phyloP scores from a whole-genome alignment of 92 coral and sea anemone genomes.

The Micromussa lordhowensis region DNA sequence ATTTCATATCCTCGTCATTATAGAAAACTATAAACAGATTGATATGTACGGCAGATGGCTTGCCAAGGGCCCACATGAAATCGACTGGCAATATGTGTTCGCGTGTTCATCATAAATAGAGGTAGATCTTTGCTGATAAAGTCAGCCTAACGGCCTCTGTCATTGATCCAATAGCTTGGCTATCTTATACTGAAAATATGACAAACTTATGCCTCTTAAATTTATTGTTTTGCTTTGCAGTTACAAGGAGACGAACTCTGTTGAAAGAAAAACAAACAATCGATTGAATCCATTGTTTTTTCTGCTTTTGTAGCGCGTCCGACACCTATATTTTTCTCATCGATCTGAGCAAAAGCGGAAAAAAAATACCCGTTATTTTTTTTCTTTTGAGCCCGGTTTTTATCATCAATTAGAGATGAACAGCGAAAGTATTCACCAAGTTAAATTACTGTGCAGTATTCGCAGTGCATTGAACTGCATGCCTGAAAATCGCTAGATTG shows the following conservation, averaged over 20 bases:
- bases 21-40: background rate
- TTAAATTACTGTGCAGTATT: background rate
- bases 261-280: background rate
- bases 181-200: background rate
- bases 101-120: background rate
- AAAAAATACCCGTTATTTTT: background rate
- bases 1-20: background rate
- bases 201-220: background rate
- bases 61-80: background rate
- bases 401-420: background rate
- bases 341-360: background rate
- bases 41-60: background rate
- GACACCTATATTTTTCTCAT: background rate
- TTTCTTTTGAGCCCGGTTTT: background rate
- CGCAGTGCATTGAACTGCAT: background rate
- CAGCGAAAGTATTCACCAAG: background rate
- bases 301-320: background rate
- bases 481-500: background rate
- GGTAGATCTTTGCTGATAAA: background rate
- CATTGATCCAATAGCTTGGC: background rate
- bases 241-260: background rate
- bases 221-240: background rate
- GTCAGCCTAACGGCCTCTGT: background rate
- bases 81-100: background rate
- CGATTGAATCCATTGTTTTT: background rate